Evolutionary conservation across 2,797 vertebrate genomes (phyloP).

Genomic region (Takifugu rubripes): DNA sequence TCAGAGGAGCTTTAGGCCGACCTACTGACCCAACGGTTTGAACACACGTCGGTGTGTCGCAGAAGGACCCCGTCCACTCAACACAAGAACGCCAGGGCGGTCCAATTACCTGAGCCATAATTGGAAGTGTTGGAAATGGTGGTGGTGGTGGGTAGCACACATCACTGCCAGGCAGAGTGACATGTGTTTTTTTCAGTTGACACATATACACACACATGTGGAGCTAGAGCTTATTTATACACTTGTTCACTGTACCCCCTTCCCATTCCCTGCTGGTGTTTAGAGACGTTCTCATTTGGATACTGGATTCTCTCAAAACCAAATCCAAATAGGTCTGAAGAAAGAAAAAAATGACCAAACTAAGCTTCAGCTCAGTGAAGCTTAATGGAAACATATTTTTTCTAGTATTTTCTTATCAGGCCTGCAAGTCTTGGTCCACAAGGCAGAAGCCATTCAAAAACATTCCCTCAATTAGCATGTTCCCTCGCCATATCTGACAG

Average conservation of each 20-base stretch:
- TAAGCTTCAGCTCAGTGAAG: constrained; percentile 1
- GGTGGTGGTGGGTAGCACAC: constrained; percentile 38
- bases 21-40: constrained; percentile 37
- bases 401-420: constrained; percentile 8
- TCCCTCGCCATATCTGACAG: constrained; percentile 26
- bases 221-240: constrained; percentile 47
- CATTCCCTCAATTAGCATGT: constrained; percentile 32
- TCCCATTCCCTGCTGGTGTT: constrained; percentile 28
- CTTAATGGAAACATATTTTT: constrained; percentile 10
- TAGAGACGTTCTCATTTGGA: constrained; percentile 9
- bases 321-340: not conserved
- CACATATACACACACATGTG: constrained; percentile 22
- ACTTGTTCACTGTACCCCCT: constrained; percentile 44
- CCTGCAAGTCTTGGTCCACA: not conserved
- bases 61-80: constrained; percentile 20
- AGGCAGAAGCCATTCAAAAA: constrained; percentile 8
- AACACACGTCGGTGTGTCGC: constrained; percentile 31
- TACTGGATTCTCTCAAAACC: too few relatives aligned
- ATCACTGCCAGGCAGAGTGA: constrained; percentile 41
- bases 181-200: constrained; percentile 1
- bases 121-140: constrained; percentile 44
- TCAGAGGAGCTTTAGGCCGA: constrained; percentile 24
- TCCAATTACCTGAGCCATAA: constrained; percentile 60
- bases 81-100: not conserved
- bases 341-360: constrained; percentile 5